phyloP scores from a whole-genome alignment of 2,797 vertebrate species.

The Bufotes viridis region DNA sequence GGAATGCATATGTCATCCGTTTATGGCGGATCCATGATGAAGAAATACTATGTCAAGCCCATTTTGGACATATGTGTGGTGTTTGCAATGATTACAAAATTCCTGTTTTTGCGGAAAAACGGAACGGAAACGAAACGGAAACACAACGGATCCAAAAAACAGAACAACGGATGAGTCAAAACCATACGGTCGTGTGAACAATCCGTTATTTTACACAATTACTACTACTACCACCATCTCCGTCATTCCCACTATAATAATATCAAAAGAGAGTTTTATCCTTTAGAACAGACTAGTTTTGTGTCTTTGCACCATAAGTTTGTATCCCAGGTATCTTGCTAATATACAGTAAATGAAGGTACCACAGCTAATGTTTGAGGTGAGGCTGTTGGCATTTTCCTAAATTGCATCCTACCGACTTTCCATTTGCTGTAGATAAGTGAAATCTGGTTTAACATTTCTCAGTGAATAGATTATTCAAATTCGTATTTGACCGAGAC shows the following conservation, averaged over 20 bases:
- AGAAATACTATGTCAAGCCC: no score
- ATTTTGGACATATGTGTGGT: no score
- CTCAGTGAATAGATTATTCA: slow-evolving; percentile 46
- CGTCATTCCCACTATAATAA: not conserved
- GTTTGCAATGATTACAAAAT: no score
- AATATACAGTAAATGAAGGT: slow-evolving; percentile 17
- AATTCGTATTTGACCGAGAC: slow-evolving; percentile 29
- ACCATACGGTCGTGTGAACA: no score
- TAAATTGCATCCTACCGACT: slow-evolving; percentile 29
- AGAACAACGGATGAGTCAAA: no score
- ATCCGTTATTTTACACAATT: no score
- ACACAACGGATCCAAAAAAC: no score
- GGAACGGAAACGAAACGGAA: no score
- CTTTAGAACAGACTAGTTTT: not conserved
- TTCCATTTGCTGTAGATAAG: slow-evolving; percentile 37
- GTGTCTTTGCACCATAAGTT: not conserved
- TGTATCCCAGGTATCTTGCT: not conserved
- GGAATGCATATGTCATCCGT: no score
- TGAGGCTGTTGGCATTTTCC: slow-evolving; percentile 18
- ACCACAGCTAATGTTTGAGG: slow-evolving; percentile 26
- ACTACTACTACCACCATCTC: no score
- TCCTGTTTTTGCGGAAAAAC: no score
- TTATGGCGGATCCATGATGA: no score
- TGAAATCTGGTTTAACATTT: slow-evolving; percentile 49
- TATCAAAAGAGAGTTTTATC: not conserved